Percentiles rank a stretch among this genome's conserved stretches.
Evolutionary conservation across 2,888 invertebrate species (phyloP).

Genomic region (Machimus rusticus): DNA sequence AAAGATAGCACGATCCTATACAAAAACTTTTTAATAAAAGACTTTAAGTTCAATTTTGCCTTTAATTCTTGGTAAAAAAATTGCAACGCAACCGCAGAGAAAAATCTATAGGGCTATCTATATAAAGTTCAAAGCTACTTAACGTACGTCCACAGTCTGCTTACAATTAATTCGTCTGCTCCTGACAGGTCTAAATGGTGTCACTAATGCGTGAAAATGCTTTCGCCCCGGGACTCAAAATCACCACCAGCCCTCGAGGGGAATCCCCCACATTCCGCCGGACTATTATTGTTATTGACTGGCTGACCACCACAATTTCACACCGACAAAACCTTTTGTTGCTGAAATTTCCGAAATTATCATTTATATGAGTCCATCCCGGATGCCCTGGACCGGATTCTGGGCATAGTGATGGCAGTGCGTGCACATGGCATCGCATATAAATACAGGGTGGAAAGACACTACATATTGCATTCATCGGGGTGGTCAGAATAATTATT

Average conservation of each 20-base stretch:
- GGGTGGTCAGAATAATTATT: background rate
- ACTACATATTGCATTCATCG: background rate
- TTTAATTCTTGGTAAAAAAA: background rate
- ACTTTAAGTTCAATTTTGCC: background rate
- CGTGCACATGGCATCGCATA: background rate
- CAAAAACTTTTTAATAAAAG: background rate
- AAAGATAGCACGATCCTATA: no score
- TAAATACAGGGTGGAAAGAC: background rate
- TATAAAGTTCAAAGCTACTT: background rate
- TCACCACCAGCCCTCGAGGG: conserved; percentile 35
- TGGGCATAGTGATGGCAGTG: background rate
- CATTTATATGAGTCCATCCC: conserved; percentile 46
- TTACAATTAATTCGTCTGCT: conserved; percentile 47
- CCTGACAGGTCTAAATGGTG: conserved; percentile 48
- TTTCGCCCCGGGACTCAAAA: conserved; percentile 26
- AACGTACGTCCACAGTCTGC: background rate
- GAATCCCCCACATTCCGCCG: background rate
- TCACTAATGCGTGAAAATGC: conserved; percentile 49
- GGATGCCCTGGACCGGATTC: background rate
- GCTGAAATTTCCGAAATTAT: conserved; percentile 39
- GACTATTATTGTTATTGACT: conserved; percentile 28
- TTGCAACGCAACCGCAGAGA: background rate
- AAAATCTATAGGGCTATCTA: background rate
- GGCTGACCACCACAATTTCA: conserved; percentile 47
- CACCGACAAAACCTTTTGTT: conserved; percentile 45